Evolutionary conservation across 2,797 vertebrate species (phyloP), one percentile per base, ranked within the genome.

Genomic region (Lepilemur ruficaudatus): DNA sequence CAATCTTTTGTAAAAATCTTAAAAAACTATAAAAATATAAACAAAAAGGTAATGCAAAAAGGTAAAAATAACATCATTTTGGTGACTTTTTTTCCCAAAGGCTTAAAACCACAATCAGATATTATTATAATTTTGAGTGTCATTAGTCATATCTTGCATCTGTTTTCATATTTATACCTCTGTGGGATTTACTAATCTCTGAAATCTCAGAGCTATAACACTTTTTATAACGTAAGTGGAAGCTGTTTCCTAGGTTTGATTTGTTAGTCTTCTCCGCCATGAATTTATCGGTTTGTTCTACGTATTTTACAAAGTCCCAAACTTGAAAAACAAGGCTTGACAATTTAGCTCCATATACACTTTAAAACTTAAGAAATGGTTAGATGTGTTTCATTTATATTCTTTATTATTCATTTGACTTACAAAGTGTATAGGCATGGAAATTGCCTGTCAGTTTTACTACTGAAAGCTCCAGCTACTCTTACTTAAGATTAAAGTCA

Each of bases 371-470:
- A 97, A 94, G 95, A 97, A 98, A 97, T 86, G 57, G 96, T 95
- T 97, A 89, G n/a, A 88, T 90, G 94, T 85, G 32, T 94, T 97
- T 98, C 94, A 93, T 98, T 98, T 97, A 96, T 97, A 98, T 97
- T 85, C 96, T 97, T 98, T 96, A 98, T 97, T 97, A 97, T 97
- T 98, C 97, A 96, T 96, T 98, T 98, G 98, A 97, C 97, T 98
- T 94, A 97, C 82, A 96, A 98, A 98, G 80, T 97, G 94, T 92
- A 92, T 92, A 96, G 94, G 97, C 78, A 96, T 95, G 95, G 95
- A 98, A 97, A 98, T 97, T 98, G 87, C 95, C 93, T 95, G 95
- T 98, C 98, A 90, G 43, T 91, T 98, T 98, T 98, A 98, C 97
- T 97, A 97, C 93, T 65, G 94, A 96, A 93, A 97, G 69, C 93